phyloP scores from a whole-genome alignment of 1,140 invertebrate species.

The Drosophila lini region DNA sequence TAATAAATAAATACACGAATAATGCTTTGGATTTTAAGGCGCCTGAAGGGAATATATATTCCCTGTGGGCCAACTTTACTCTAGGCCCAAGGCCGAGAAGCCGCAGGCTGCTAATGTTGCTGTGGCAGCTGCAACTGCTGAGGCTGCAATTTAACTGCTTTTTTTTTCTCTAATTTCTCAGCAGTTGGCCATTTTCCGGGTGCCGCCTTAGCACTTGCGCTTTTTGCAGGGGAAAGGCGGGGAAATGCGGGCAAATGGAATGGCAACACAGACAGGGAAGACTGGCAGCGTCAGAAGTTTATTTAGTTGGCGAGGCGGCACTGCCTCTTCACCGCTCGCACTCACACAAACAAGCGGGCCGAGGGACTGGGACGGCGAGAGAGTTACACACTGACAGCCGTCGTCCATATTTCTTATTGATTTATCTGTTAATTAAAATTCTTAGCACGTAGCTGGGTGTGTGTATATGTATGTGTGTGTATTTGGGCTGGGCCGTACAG shows the following conservation, averaged over 20 bases:
- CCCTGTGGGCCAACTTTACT: constrained; percentile 26
- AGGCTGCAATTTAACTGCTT: constrained; percentile 67
- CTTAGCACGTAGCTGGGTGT: constrained; percentile 78
- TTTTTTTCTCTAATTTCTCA: constrained; percentile 72
- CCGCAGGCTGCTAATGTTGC: constrained; percentile 40
- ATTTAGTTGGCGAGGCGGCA: constrained; percentile 68
- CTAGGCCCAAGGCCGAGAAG: constrained; percentile 46
- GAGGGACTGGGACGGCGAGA: neutral
- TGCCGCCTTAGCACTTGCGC: constrained; percentile 60
- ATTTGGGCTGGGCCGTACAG: constrained; percentile 28
- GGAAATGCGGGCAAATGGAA: constrained; percentile 8
- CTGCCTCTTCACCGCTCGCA: constrained; percentile 37
- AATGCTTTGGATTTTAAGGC: neutral
- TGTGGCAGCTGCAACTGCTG: constrained; percentile 32
- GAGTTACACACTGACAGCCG: constrained; percentile 73
- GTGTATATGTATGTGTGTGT: constrained; percentile 44
- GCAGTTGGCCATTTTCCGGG: constrained; percentile 58
- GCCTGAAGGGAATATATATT: constrained; percentile 23
- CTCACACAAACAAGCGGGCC: constrained; percentile 16
- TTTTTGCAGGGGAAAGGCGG: constrained; percentile 31
- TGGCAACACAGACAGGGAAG: constrained; percentile 45
- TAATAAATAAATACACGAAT: neutral
- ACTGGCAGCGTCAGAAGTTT: constrained; percentile 66
- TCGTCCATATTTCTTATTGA: constrained; percentile 83
- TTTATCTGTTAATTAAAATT: constrained; percentile 84